Evolutionary conservation across 2,113 vertebrate species (phyloP).

Genomic region (Epinephelus lanceolatus): DNA sequence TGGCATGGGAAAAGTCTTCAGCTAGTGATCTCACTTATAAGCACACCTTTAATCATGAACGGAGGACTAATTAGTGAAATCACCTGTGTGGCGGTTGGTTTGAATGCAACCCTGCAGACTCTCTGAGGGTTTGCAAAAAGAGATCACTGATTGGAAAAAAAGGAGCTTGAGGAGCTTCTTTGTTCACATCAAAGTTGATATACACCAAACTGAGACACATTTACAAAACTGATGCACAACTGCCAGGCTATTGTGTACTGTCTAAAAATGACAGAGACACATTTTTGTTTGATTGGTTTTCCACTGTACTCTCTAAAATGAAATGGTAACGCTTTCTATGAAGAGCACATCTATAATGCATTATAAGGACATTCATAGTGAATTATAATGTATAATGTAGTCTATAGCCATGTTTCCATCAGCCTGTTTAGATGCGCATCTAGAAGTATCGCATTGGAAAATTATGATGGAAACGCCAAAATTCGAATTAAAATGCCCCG

Average conservation of each 20-base stretch:
- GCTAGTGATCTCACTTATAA: conserved; percentile 24
- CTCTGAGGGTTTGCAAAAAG: not conserved
- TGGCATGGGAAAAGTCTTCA: conserved; percentile 2
- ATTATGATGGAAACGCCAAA: too few species aligned
- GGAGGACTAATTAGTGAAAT: conserved; percentile 31
- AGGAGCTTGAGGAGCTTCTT: not conserved
- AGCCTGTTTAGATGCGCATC: too few species aligned
- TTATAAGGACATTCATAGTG: too few species aligned
- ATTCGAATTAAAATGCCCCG: too few species aligned
- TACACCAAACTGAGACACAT: not conserved
- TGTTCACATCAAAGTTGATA: not conserved
- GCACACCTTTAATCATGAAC: conserved; percentile 33
- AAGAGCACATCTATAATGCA: too few species aligned
- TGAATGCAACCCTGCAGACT: not conserved
- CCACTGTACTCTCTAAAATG: not conserved
- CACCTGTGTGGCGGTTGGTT: conserved; percentile 12
- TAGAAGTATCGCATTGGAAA: too few species aligned
- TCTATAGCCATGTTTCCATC: too few species aligned
- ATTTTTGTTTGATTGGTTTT: not conserved
- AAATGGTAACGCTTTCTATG: too few species aligned
- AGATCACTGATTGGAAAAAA: not conserved
- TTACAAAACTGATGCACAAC: not conserved
- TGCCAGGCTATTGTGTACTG: not conserved
- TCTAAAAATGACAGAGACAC: too few species aligned
- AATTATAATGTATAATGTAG: too few species aligned